Percentiles rank a stretch among this genome's conserved stretches.
phyloP scores from a whole-genome alignment of 2,113 vertebrate genomes.

The Pavo muticus region DNA sequence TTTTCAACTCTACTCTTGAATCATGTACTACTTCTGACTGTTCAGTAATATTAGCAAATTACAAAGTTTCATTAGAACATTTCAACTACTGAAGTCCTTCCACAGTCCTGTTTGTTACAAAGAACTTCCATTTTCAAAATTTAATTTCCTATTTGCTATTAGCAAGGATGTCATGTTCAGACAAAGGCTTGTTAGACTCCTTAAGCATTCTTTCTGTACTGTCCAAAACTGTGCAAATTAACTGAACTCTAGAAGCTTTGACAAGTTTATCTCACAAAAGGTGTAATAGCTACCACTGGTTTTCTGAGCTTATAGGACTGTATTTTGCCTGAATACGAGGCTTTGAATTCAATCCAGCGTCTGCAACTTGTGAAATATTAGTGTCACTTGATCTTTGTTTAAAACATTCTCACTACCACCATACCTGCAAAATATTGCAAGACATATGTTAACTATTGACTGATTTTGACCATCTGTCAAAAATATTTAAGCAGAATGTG shows the following conservation, averaged over 20 bases:
- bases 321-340: not conserved
- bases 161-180: not conserved
- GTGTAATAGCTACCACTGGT: not conserved
- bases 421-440: constrained; percentile 58
- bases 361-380: constrained; percentile 17
- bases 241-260: not conserved
- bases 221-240: not conserved
- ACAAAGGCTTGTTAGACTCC: not conserved
- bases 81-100: constrained; percentile 44
- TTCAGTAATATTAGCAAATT: constrained; percentile 44
- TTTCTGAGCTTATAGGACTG: not conserved
- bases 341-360: constrained; percentile 4
- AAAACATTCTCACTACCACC: not conserved
- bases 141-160: not conserved
- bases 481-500: not conserved
- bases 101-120: not conserved
- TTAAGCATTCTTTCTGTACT: not conserved
- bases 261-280: not conserved
- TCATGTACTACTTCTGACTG: constrained; percentile 52
- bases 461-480: constrained; percentile 51
- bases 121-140: constrained; percentile 30
- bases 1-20: constrained; percentile 26
- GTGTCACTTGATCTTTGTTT: constrained; percentile 53
- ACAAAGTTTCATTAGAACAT: constrained; percentile 41
- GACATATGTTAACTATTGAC: constrained; percentile 46